Percentiles rank a stretch among this genome's conserved stretches.
Evolutionary conservation across 2,797 vertebrate genomes (phyloP).

Genomic region (Enoplosus armatus): DNA sequence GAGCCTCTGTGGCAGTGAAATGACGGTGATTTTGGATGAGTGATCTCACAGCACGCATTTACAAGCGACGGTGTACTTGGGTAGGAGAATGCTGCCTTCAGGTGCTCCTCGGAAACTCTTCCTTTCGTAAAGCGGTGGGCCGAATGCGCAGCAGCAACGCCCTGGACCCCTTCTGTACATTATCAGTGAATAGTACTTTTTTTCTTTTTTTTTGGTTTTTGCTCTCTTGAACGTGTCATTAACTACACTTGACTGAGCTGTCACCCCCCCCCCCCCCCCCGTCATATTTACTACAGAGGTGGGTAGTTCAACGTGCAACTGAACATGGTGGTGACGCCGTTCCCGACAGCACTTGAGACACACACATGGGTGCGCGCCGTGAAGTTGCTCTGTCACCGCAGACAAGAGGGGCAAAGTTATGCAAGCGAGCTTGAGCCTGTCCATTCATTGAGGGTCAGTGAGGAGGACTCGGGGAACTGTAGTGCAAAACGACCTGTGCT

Average conservation of each 20-base stretch:
- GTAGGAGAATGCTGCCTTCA: slow-evolving; percentile 70
- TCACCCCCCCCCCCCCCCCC: no score
- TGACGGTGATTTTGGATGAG: slow-evolving; percentile 83
- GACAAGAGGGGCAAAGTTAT: slow-evolving; percentile 58
- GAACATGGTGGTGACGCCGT: background rate
- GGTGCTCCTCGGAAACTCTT: slow-evolving; percentile 65
- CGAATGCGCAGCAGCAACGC: background rate
- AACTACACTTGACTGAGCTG: no score
- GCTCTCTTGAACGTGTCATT: no score
- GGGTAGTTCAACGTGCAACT: slow-evolving; percentile 16
- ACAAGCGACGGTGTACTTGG: slow-evolving; percentile 57
- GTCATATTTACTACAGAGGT: background rate
- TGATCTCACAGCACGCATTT: slow-evolving; percentile 73
- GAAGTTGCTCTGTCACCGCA: slow-evolving; percentile 62
- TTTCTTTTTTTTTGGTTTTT: no score
- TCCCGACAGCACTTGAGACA: slow-evolving; percentile 19
- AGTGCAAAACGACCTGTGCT: background rate
- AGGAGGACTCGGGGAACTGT: background rate
- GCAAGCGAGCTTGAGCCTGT: slow-evolving; percentile 36
- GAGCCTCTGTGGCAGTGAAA: slow-evolving; percentile 53
- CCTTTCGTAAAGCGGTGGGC: background rate
- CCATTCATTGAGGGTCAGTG: slow-evolving; percentile 8
- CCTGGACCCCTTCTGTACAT: accelerated
- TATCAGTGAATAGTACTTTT: no score
- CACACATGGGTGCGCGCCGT: slow-evolving; percentile 32